These are phyloP conservation scores for Dryomyza anilis DNA, from an alignment of 2,888 invertebrate genomes.

Conservation along the genomic window DNA sequence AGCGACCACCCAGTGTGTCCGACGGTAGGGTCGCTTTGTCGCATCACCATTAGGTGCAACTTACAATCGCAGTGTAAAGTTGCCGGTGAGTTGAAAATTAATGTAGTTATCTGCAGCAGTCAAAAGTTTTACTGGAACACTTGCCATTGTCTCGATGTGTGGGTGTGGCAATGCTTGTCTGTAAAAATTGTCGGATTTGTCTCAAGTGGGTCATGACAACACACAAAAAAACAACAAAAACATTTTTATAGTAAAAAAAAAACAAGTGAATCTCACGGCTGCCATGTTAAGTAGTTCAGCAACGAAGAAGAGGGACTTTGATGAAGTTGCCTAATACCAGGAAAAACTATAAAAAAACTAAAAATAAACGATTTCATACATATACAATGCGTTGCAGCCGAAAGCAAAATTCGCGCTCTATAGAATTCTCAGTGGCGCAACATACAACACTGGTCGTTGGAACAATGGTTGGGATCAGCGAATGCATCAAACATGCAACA, in stretches of 20 bases:
- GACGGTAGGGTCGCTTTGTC: background rate
- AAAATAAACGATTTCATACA: no score
- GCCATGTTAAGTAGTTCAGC: slow-evolving; percentile 20
- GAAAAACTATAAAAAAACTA: background rate
- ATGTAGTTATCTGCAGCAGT: slow-evolving; percentile 21
- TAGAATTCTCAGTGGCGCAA: background rate
- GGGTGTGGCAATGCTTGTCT: background rate
- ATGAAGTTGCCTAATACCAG: background rate
- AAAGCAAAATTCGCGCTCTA: background rate
- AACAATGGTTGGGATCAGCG: slow-evolving; percentile 1
- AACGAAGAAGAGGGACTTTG: background rate
- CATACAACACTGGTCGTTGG: background rate
- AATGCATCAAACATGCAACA: slow-evolving; percentile 19
- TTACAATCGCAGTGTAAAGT: background rate
- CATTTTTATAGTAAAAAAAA: background rate
- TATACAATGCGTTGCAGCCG: no score
- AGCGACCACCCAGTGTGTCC: background rate
- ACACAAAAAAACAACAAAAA: background rate
- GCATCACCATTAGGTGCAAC: background rate
- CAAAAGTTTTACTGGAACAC: slow-evolving; percentile 12
- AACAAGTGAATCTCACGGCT: background rate
- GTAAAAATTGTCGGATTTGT: slow-evolving; percentile 3
- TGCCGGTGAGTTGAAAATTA: slow-evolving; percentile 24
- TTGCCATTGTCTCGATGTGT: background rate
- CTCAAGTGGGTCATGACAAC: slow-evolving; percentile 25